Evolutionary conservation across 2,797 vertebrate species (phyloP).

Genomic region (Erethizon dorsatum): DNA sequence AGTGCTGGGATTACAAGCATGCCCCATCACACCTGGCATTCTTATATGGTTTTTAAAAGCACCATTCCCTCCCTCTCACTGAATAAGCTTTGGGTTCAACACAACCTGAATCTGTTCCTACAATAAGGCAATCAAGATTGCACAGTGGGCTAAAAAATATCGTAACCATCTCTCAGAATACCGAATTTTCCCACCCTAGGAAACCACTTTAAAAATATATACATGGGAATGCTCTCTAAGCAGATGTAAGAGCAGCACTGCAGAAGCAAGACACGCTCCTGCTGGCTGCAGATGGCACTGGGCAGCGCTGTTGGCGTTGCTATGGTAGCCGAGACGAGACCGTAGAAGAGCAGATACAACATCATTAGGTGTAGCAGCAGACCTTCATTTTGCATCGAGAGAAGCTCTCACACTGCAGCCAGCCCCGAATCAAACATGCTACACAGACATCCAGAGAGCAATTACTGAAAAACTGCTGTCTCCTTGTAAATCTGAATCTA

Average conservation of each 20-base stretch:
- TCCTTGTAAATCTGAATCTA: slow-evolving; percentile 52
- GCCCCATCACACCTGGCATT: not conserved
- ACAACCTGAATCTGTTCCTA: not conserved
- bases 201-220: slow-evolving; percentile 30
- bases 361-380: slow-evolving; percentile 12
- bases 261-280: not conserved
- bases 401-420: not conserved
- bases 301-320: slow-evolving; percentile 32
- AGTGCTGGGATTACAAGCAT: not conserved
- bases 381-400: slow-evolving; percentile 21
- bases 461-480: slow-evolving; percentile 45
- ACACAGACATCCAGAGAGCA: not conserved
- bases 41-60: not conserved
- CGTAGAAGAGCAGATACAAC: slow-evolving; percentile 56
- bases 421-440: not conserved
- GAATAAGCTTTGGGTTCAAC: not conserved
- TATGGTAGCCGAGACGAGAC: slow-evolving; percentile 72
- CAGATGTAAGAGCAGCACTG: not conserved
- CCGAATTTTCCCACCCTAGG: slow-evolving; percentile 7
- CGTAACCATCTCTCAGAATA: slow-evolving; percentile 49
- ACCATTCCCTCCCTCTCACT: not conserved
- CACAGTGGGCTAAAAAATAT: slow-evolving; percentile 47
- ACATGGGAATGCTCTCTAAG: not conserved
- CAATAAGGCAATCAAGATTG: not conserved
- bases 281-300: not conserved